Base-by-base conservation (phyloP, 2,113 vertebrate species). In the Tupaia chinensis region DNA sequence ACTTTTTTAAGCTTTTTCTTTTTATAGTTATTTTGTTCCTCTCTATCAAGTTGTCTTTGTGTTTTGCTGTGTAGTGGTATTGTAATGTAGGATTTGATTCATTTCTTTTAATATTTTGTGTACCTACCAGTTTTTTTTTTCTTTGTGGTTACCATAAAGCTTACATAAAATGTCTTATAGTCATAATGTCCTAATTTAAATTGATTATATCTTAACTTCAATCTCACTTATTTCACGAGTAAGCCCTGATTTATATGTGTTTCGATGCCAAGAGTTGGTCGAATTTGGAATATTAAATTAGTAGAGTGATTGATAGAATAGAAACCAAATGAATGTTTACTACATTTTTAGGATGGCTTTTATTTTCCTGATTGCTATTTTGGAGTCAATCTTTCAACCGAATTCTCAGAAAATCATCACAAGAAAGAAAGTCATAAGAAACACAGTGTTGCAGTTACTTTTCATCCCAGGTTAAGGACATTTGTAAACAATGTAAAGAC, bases 401-500 rank as follows among this genome's bases (percentile, higher is more conserved):
- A 79, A 84, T 88, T 87, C 32, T 88, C 7, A 17, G 27, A 20
- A 94, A 90, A 16, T 61, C 61, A 29, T 81, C 11, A 80, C 22
- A 93, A 89, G 16, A 54, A 87, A 83, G 72, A 79, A 84, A 83
- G 61, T 80, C 29, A 85, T 1, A 15, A 87, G 56, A 89, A 93
- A 95, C 58, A 76, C 25, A 85, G 87, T 72, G 78, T 10, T 23
- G 81, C 53, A 58, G 17, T 10, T 90, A 87, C n/a, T 34, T 63
- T 95, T 27, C 32, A 73, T 85, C 44, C 29, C 58, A 87, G 70
- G 63, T 65, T 80, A 63, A 92, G 91, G 20, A 85, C 22, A 78
- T 94, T 91, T 96, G n/a, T 81, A 91, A 93, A 91, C 73, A 88
- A 91, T 77, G 61, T 81, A 78, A 94, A 87, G 69, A 88, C 7